Evolutionary conservation across 2,888 invertebrate genomes (phyloP).

Genomic region (Yponomeuta sedellus): DNA sequence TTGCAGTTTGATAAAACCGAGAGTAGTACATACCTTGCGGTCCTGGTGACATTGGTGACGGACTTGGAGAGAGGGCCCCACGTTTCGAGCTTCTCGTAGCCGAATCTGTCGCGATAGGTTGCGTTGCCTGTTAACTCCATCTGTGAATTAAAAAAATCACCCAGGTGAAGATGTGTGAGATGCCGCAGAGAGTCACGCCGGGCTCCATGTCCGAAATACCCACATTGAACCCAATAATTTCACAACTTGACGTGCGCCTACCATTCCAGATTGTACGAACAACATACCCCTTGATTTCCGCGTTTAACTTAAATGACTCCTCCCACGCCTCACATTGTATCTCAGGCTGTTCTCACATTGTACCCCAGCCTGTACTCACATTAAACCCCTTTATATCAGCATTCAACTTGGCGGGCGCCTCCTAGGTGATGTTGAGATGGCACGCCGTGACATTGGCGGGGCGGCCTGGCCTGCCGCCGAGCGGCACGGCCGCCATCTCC

Average conservation of each 20-base stretch:
- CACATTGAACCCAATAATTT: too few relatives aligned
- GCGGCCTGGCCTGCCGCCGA: too few relatives aligned
- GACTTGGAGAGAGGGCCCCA: slow-evolving; percentile 63
- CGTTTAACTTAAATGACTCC: not conserved
- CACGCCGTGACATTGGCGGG: slow-evolving; percentile 84
- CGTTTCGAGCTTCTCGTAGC: slow-evolving; percentile 46
- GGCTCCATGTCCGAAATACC: too few relatives aligned
- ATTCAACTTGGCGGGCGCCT: slow-evolving; percentile 82
- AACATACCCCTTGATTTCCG: not conserved
- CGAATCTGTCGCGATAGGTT: slow-evolving; percentile 63
- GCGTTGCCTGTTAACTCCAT: slow-evolving; percentile 72
- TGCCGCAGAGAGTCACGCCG: too few relatives aligned
- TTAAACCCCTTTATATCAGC: slow-evolving; percentile 88
- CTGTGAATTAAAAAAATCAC: too few relatives aligned
- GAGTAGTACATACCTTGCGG: slow-evolving; percentile 37
- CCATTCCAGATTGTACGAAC: too few relatives aligned
- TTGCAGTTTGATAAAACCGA: too few relatives aligned
- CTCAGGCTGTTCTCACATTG: not conserved
- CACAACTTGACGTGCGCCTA: too few relatives aligned
- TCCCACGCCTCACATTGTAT: not conserved
- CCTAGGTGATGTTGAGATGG: slow-evolving; percentile 83
- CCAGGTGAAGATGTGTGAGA: too few relatives aligned
- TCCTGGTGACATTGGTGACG: slow-evolving; percentile 47
- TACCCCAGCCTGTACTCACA: slow-evolving; percentile 52
- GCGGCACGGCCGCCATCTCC: too few relatives aligned